Evolutionary conservation across 2,113 vertebrate species (phyloP).

Genomic region (Alethe diademata): DNA sequence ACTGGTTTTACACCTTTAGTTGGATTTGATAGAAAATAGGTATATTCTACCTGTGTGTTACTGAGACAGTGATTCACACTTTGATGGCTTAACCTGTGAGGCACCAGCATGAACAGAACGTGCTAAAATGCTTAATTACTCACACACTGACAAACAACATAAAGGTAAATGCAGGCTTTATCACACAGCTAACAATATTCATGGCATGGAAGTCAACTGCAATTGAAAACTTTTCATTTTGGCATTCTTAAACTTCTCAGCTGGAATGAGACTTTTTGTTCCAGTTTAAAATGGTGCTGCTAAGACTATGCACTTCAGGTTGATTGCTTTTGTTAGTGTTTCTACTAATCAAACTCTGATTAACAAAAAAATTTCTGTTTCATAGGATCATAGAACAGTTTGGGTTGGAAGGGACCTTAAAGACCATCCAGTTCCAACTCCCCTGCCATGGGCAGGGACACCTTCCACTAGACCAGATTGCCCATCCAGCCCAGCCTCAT

Average conservation of each 20-base stretch:
- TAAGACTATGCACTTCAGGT: not conserved
- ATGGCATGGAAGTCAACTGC: not conserved
- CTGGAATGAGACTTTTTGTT: not conserved
- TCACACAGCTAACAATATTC: not conserved
- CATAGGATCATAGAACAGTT: not conserved
- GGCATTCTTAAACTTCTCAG: not conserved
- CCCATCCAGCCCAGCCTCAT: not conserved
- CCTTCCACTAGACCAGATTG: not conserved
- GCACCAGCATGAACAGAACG: not conserved
- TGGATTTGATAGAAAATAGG: not conserved
- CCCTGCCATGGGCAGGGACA: not conserved
- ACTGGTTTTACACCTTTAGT: not conserved
- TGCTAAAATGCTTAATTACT: not conserved
- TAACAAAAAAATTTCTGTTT: not conserved
- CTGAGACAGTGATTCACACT: not conserved
- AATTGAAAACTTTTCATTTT: not conserved
- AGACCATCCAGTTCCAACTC: not conserved
- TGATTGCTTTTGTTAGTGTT: not conserved
- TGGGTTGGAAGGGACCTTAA: not conserved
- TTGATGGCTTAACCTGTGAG: not conserved
- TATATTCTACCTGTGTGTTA: not conserved
- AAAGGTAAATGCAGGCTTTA: not conserved
- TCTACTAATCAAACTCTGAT: not conserved
- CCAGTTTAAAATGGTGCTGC: not conserved
- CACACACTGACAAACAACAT: not conserved